A percentile compares a stretch with the other conserved stretches of the same genome.
These are phyloP conservation scores for Agrotis segetum DNA, from an alignment of 2,888 invertebrate species.

Conservation along the genomic window DNA sequence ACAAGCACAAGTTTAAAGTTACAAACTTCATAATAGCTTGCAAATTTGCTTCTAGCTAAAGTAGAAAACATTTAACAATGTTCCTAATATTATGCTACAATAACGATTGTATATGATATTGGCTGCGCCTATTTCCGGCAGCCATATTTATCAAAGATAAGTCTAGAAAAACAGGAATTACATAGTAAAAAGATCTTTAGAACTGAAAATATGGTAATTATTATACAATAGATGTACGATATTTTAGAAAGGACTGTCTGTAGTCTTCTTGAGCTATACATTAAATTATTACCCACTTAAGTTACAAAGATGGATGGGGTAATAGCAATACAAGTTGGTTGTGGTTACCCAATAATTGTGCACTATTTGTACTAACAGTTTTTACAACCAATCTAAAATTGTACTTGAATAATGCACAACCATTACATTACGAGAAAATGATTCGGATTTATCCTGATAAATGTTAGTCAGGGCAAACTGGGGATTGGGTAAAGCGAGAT, in stretches of 20 bases:
- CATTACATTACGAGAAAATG: conserved; percentile 53
- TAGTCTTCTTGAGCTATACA: conserved; percentile 47
- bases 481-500: conserved; percentile 19
- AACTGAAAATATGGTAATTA: conserved; percentile 45
- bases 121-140: conserved; percentile 50
- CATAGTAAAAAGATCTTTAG: conserved; percentile 41
- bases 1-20: conserved; percentile 44
- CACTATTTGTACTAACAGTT: conserved; percentile 61
- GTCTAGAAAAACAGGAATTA: conserved; percentile 55
- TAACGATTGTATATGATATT: conserved; percentile 68
- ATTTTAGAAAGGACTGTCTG: conserved; percentile 32
- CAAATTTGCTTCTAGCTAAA: conserved; percentile 71
- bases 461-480: conserved; percentile 4
- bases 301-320: conserved; percentile 27
- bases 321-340: conserved; percentile 19
- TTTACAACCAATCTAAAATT: conserved; percentile 63
- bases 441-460: conserved; percentile 30
- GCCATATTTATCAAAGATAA: conserved; percentile 62
- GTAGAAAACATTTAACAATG: conserved; percentile 80
- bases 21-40: conserved; percentile 51
- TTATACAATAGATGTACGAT: conserved; percentile 37
- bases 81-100: conserved; percentile 72
- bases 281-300: conserved; percentile 25
- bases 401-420: conserved; percentile 71
- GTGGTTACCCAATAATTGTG: conserved; percentile 61